phyloP scores from a whole-genome alignment of 2,888 invertebrate species.

The Julus scanicus region DNA sequence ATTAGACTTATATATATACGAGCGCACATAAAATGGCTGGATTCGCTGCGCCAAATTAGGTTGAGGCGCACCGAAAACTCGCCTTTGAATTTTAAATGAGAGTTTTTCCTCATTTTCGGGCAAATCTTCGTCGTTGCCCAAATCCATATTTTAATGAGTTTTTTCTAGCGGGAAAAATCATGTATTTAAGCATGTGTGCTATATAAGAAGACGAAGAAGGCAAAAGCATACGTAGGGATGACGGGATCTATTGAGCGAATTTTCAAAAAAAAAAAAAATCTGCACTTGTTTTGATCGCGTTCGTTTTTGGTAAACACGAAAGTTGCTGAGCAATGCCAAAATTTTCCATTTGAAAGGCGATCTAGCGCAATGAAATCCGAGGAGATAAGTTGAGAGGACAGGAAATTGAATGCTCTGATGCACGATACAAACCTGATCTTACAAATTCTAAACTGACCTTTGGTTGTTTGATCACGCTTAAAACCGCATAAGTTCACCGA shows the following conservation, averaged over 20 bases:
- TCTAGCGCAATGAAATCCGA: background rate
- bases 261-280: background rate
- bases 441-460: background rate
- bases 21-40: background rate
- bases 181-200: background rate
- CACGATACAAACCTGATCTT: background rate
- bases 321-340: conserved; percentile 5
- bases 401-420: background rate
- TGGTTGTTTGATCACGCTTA: background rate
- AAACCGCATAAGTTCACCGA: background rate
- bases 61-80: background rate
- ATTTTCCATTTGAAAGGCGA: background rate
- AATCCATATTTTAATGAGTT: conserved; percentile 5
- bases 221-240: background rate
- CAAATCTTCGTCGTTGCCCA: background rate
- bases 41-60: background rate
- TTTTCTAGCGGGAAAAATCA: background rate
- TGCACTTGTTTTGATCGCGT: background rate
- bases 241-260: background rate
- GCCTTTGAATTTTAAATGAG: conserved; percentile 31
- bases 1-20: background rate
- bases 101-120: background rate
- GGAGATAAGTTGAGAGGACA: background rate
- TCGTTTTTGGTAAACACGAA: background rate
- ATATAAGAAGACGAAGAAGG: no score